Percentiles rank a stretch among this genome's conserved stretches.
Conservation (phyloP, 2,888 invertebrate species). For the Dione vanillae region DNA sequence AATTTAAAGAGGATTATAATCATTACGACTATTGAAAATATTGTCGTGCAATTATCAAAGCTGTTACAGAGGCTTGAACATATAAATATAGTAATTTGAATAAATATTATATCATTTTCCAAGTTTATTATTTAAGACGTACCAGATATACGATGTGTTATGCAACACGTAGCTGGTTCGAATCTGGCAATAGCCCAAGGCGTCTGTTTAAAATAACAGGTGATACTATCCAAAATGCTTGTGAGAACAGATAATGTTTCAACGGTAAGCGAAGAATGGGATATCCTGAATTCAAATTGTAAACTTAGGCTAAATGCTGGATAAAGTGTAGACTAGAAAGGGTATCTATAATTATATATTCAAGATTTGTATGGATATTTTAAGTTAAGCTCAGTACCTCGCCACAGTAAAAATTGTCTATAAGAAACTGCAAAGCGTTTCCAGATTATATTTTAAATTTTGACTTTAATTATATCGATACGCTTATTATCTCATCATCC, state of each 20-base stretch:
- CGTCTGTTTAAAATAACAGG: neutral
- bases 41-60: slow-evolving; percentile 3
- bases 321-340: too few relatives aligned
- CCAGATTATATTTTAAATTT: neutral
- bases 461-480: neutral
- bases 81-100: slow-evolving; percentile 5
- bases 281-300: too few relatives aligned
- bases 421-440: too few relatives aligned
- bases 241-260: too few relatives aligned
- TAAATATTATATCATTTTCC: slow-evolving; percentile 3
- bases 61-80: neutral
- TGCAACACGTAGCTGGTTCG: neutral
- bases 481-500: neutral
- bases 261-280: too few relatives aligned
- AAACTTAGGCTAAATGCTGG: too few relatives aligned
- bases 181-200: neutral
- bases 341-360: too few relatives aligned
- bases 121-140: neutral
- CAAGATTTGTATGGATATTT: too few relatives aligned
- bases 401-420: too few relatives aligned
- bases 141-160: neutral
- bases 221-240: neutral
- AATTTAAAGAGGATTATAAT: slow-evolving; percentile 19
- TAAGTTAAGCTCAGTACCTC: too few relatives aligned
- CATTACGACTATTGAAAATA: slow-evolving; percentile 12